phyloP scores from a whole-genome alignment of 2,888 invertebrate species.

The Calliopum simillimum region DNA sequence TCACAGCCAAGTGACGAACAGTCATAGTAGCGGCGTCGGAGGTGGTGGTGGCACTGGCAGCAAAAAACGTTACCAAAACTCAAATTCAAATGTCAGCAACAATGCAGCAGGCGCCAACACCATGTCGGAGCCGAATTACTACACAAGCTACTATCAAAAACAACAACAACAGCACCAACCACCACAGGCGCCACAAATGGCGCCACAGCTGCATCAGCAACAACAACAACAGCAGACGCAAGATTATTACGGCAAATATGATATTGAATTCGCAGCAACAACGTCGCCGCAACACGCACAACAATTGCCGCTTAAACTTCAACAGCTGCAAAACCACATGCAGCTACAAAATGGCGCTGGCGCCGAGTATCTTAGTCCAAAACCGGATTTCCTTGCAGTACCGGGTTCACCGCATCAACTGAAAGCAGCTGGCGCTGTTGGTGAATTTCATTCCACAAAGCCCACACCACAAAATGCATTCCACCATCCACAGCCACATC shows the following conservation, averaged over 20 bases:
- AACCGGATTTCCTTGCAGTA: slow-evolving; percentile 52
- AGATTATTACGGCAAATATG: slow-evolving; percentile 66
- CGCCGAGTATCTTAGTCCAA: slow-evolving; percentile 60
- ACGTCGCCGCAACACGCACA: slow-evolving; percentile 47
- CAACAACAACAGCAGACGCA: slow-evolving; percentile 49
- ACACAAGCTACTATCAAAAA: slow-evolving; percentile 60
- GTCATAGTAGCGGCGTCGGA: slow-evolving; percentile 48
- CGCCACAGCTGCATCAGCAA: slow-evolving; percentile 44
- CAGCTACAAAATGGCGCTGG: slow-evolving; percentile 47
- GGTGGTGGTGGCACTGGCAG: background rate
- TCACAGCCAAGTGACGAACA: slow-evolving; percentile 49
- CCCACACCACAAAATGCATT: slow-evolving; percentile 43
- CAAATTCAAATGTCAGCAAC: slow-evolving; percentile 52
- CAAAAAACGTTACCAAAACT: slow-evolving; percentile 47
- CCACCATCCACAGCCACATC: slow-evolving; percentile 55
- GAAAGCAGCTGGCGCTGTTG: slow-evolving; percentile 37
- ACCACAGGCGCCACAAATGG: slow-evolving; percentile 46
- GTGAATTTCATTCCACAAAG: slow-evolving; percentile 51
- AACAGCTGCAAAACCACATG: slow-evolving; percentile 48
- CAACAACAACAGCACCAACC: slow-evolving; percentile 48
- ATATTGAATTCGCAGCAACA: slow-evolving; percentile 57
- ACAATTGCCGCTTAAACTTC: slow-evolving; percentile 47
- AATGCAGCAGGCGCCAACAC: slow-evolving; percentile 37
- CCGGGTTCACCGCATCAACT: slow-evolving; percentile 45
- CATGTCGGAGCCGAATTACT: slow-evolving; percentile 53